Evolutionary conservation across 2,113 vertebrate species (phyloP).

Genomic region (Melanotaenia duboulayi): DNA sequence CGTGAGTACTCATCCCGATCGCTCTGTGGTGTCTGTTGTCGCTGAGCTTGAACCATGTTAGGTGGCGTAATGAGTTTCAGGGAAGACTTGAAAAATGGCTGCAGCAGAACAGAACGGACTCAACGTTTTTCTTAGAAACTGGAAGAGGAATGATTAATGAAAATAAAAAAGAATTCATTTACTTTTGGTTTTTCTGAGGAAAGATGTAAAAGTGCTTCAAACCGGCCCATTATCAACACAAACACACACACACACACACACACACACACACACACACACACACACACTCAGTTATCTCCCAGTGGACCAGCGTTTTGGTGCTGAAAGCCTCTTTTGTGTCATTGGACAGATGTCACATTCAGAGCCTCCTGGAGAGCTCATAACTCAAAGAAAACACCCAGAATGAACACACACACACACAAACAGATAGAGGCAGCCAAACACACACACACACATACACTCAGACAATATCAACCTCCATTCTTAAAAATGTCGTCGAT

Average conservation of each 20-base stretch:
- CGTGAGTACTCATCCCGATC: too few species aligned
- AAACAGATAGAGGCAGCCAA: slow-evolving; percentile 12
- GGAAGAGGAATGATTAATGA: too few species aligned
- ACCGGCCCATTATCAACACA: slow-evolving; percentile 16
- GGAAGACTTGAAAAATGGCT: too few species aligned
- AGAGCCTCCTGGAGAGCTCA: slow-evolving; percentile 48
- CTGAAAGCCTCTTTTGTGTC: slow-evolving; percentile 58
- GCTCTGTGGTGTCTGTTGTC: too few species aligned
- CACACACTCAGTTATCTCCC: slow-evolving; percentile 40
- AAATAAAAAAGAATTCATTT: too few species aligned
- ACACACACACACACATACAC: slow-evolving; percentile 22
- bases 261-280: slow-evolving; percentile 32
- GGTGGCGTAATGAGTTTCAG: too few species aligned
- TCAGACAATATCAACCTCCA: slow-evolving; percentile 36
- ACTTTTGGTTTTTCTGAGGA: neutral
- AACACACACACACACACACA: slow-evolving; percentile 33
- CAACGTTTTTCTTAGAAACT: too few species aligned
- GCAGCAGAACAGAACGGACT: too few species aligned
- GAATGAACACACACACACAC: slow-evolving; percentile 20
- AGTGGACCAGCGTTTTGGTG: slow-evolving; percentile 36
- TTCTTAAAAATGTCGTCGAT: slow-evolving; percentile 52
- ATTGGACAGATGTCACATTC: slow-evolving; percentile 62
- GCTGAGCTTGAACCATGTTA: too few species aligned
- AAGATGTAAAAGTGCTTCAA: neutral
- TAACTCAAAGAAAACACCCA: slow-evolving; percentile 34